Conservation (phyloP, 2,888 invertebrate genomes). For the Cataglyphis altisquamis region DNA sequence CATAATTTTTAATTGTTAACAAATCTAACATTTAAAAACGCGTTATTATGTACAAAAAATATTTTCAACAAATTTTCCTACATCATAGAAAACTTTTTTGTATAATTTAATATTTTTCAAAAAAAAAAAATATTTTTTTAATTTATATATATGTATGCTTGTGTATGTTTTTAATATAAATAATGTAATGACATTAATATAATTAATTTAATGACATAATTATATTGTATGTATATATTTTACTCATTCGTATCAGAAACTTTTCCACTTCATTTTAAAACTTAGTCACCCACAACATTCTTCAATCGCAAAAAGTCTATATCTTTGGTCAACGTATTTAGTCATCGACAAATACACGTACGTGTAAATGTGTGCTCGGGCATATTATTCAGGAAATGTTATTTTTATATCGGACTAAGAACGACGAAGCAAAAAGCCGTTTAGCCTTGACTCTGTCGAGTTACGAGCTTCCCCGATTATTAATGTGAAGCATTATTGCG, state of each 20-base stretch:
- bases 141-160: not conserved
- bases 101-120: not conserved
- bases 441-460: conserved; percentile 59
- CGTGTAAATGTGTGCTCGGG: not conserved
- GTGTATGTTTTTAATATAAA: not conserved
- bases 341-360: not conserved
- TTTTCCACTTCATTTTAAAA: not conserved
- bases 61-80: not conserved
- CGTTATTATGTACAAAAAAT: not conserved
- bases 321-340: not conserved
- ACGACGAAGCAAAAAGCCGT: conserved; percentile 21
- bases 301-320: conserved; percentile 16
- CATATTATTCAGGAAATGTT: not conserved
- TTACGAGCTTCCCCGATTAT: conserved; percentile 59
- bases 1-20: not conserved
- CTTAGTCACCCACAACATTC: conserved; percentile 12
- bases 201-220: not conserved
- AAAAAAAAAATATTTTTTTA: not conserved
- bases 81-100: not conserved
- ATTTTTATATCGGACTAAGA: conserved; percentile 41
- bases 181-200: not conserved
- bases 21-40: not conserved
- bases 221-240: not conserved
- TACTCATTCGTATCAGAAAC: not conserved
- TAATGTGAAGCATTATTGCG: conserved; percentile 56